Evolutionary conservation across 1,140 invertebrate species (phyloP).

Genomic region (Anadara kagoshimensis): DNA sequence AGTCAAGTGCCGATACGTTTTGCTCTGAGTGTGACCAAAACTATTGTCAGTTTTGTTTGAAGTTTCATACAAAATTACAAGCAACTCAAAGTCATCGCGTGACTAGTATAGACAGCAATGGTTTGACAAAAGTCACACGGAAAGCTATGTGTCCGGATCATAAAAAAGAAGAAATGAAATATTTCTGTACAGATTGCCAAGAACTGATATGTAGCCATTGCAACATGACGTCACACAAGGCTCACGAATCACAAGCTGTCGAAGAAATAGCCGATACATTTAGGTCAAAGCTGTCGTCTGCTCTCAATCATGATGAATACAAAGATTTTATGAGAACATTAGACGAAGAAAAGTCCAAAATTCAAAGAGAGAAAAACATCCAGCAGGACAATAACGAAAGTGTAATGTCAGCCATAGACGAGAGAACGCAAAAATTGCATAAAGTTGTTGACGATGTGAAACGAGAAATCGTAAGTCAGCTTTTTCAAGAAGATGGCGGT

Average conservation of each 20-base stretch:
- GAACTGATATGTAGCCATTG: conserved; percentile 27
- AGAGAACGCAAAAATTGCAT: conserved; percentile 16
- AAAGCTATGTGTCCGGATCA: conserved; percentile 8
- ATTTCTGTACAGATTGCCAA: conserved; percentile 29
- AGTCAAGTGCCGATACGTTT: conserved; percentile 16
- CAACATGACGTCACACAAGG: conserved; percentile 32
- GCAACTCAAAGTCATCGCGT: conserved; percentile 23
- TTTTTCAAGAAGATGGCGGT: background rate
- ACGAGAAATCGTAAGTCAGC: conserved; percentile 8
- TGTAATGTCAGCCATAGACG: conserved; percentile 5
- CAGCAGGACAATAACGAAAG: conserved; percentile 16
- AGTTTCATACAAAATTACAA: conserved; percentile 29
- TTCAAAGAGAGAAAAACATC: conserved; percentile 2
- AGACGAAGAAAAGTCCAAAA: conserved; percentile 7
- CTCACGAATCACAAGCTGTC: conserved; percentile 18
- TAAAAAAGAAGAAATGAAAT: conserved; percentile 17
- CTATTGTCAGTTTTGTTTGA: conserved; percentile 27
- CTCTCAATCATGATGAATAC: conserved; percentile 9
- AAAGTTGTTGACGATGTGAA: conserved; percentile 18
- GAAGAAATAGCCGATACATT: conserved; percentile 9
- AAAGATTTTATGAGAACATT: conserved; percentile 4
- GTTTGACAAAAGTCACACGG: conserved; percentile 8
- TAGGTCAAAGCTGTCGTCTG: conserved; percentile 4
- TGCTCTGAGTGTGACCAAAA: conserved; percentile 32
- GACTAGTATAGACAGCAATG: conserved; percentile 12